phyloP scores from a whole-genome alignment of 30 jellyfish, hydroid and myxozoan genomes.

The Aurelia coerulea region DNA sequence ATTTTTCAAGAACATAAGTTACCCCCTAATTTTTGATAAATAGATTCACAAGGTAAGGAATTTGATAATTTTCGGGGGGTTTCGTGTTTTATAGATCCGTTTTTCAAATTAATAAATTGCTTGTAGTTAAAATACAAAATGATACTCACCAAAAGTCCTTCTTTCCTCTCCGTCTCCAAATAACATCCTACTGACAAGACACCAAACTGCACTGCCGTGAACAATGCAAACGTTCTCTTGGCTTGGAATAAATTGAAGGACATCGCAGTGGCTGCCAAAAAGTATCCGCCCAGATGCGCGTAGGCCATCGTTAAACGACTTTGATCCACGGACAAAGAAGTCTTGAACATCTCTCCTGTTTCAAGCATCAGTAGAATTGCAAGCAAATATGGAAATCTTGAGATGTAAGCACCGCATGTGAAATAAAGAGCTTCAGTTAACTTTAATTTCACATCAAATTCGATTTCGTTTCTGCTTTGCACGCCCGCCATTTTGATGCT shows the following conservation, averaged over 20 bases:
- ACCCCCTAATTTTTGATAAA: too few species aligned
- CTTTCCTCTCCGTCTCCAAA: conserved; percentile 43
- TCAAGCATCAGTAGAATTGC: conserved; percentile 88
- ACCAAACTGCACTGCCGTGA: conserved; percentile 64
- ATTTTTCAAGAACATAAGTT: too few species aligned
- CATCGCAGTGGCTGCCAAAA: conserved; percentile 88
- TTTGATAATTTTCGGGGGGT: too few species aligned
- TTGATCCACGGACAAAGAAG: conserved; percentile 31
- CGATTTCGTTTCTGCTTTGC: neutral
- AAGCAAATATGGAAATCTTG: conserved; percentile 90
- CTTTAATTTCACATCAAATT: conserved; percentile 11
- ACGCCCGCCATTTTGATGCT: too few species aligned
- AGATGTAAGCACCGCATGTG: conserved; percentile 46
- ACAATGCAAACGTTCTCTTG: conserved; percentile 74
- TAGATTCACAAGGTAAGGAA: too few species aligned
- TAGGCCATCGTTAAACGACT: conserved; percentile 48
- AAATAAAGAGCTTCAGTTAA: conserved; percentile 33
- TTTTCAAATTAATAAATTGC: too few species aligned
- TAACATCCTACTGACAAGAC: conserved; percentile 58
- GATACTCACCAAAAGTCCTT: conserved; percentile 43
- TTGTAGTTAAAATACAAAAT: too few species aligned
- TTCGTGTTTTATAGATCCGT: too few species aligned
- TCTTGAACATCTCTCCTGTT: conserved; percentile 76
- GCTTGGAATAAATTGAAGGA: conserved; percentile 81
- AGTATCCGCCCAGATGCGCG: conserved; percentile 76